Evolutionary conservation across 2,113 vertebrate genomes (phyloP), one percentile per base, ranked within the genome.

Genomic region (Rhinolophus sinicus): DNA sequence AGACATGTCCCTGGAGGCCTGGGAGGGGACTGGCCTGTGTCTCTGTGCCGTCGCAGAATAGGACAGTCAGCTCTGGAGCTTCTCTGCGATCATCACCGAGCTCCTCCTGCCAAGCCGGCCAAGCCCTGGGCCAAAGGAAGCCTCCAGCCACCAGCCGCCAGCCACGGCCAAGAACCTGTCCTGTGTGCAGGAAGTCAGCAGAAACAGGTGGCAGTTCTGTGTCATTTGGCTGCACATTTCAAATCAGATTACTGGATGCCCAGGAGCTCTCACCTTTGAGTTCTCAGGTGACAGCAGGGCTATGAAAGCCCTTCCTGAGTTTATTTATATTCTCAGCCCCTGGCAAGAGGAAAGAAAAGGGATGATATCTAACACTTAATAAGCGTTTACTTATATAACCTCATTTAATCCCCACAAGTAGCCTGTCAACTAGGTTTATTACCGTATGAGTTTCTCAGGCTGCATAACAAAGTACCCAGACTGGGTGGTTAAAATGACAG

Each of bases 131-230:
- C 82, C 73, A 9, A 2, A 14, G 2, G 24, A 67, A 64, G 22
- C n/a, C 30, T 58, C 26, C 7, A 8, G 73, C 26, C 47, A 38
- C 47, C 64, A 62, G 72, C 38, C n/a, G 38, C 47, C 64, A 62
- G 72, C 38, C n/a, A 33, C 4, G 81, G 38, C 56, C 21, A 1
- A 4, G 30, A 58, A 9, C 16, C 19, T n/a, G 40, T 33, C 47
- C 65, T 0, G 0, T 9, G 24, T 18, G 24, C 35, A 15, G 40
- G 22, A 2, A 1, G 19, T 38, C 26, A 22, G 6, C 35, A 62
- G 54, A 19, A 9, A 16, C 56, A 19, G 75, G 44, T 5, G 1
- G 3, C 21, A 35, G 56, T 56, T 73, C 3, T 16, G 5, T 3
- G 33, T 16, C 3, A 10, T 18, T 18, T 58, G 35, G 22, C 26